Evolutionary conservation across 2,888 invertebrate genomes (phyloP), one percentile per base, ranked within the genome.

Genomic region (Belgica antarctica): DNA sequence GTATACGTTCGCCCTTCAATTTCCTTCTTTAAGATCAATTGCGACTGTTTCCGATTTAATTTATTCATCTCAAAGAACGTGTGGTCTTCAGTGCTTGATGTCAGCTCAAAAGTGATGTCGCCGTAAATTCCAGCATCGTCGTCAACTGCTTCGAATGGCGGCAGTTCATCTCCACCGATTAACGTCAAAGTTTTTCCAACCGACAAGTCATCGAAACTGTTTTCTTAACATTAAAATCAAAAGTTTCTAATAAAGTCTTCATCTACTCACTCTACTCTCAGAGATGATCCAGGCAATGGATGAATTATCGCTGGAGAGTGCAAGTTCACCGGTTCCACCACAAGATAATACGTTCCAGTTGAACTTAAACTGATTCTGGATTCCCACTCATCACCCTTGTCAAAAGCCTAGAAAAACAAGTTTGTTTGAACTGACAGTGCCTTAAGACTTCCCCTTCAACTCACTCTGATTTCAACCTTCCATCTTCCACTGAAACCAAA

Each of bases 401-500:
- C 87, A 72, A 76, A 81, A 0, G 85, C 84, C 84, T 86, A 74
- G 5, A 75, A 75, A 62, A 31, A 31, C n/a, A n/a, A n/a, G n/a
- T n/a, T n/a, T n/a, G n/a, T n/a, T n/a, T n/a, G n/a, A n/a, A n/a
- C n/a, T n/a, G n/a, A n/a, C n/a, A n/a, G n/a, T n/a, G n/a, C n/a
- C n/a, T n/a, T n/a, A n/a, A n/a, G n/a, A n/a, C n/a, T n/a, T n/a
- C n/a, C n/a, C n/a, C n/a, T n/a, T n/a, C n/a, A n/a, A 41, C 8
- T 77, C 76, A 86, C 86, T 77, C 76, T 72, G 41, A 87, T 80
- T 71, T 77, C 77, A 66, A 87, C 77, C 10, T 75, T 76, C 75
- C 84, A 86, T 1, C 80, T 80, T 31, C 87, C 87, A 82, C 85
- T 86, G 74, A 80, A 84, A 1, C 83, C 83, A 73, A 76, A 79